Base-by-base conservation (phyloP, 1,140 invertebrate species). In the Lysiphlebus fabarum region DNA sequence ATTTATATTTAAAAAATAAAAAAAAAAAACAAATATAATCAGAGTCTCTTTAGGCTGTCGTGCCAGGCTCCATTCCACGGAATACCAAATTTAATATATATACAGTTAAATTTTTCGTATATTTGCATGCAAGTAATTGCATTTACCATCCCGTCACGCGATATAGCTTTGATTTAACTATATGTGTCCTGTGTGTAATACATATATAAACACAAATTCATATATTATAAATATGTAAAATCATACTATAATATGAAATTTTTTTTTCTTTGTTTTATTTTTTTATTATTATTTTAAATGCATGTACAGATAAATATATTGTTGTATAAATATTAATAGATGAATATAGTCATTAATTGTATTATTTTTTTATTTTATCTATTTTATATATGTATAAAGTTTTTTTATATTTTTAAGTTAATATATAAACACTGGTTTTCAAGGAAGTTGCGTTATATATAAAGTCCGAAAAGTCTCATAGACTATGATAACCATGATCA, bases 71-170 rank as follows among this genome's bases (percentile, higher is more conserved):
- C 17, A 26, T 26, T 26, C 17, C 17, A 14, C 17, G 8, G 38
- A 53, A 53, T 53, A 53, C 50, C 37, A 41, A 53, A 53, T 41
- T 53, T 17, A n/a, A n/a, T 37, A 41, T 41, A 53, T 41, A 41
- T 38, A 26, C 50, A 26, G 17, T 37, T 9, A 11, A 53, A n/a
- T n/a, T 53, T 53, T 56, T 47, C 17, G 17, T 26, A 26, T 26
- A 43, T 56, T 56, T 50, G 59, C 59, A 61, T 61, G 59, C 53
- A 42, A 38, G 54, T 61, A 56, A 61, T 61, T 56, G 48, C 59
- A 61, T 56, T 61, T 61, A 56, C 59, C 48, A 48, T 61, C 54
- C 42, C 48, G 59, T 26, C 59, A 50, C 48, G 50, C 33, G 38
- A 53, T 26, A 26, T 26, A 26, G 17, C 17, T 26, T 26, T 26